Conservation (phyloP, 2,888 invertebrate genomes). For the Stenchaetothrips biformis region DNA sequence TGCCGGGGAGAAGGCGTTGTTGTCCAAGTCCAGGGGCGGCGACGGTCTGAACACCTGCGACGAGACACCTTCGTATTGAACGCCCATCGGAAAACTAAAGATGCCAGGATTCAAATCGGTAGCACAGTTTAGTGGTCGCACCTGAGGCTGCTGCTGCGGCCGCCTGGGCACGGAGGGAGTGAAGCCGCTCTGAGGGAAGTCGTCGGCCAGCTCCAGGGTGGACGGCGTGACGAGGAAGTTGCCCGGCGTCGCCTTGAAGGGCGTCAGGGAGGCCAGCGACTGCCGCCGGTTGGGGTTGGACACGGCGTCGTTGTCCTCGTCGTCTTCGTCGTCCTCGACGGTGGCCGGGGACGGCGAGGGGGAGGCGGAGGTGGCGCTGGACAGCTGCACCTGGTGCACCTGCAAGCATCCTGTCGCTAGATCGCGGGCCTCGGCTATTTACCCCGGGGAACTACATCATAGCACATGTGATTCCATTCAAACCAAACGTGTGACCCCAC, state of each 20-base stretch:
- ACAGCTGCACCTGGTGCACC: conserved; percentile 8
- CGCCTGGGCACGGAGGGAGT: neutral
- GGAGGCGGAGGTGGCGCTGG: neutral
- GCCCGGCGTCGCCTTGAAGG: neutral
- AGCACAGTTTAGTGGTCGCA: too few relatives aligned
- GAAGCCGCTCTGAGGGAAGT: neutral
- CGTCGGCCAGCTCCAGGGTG: conserved; percentile 7
- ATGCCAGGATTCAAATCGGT: too few relatives aligned
- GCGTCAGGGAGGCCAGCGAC: neutral
- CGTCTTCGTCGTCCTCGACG: conserved; percentile 39
- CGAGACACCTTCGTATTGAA: too few relatives aligned
- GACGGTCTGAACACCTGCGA: conserved; percentile 6
- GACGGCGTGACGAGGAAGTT: conserved; percentile 12
- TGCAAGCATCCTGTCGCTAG: neutral
- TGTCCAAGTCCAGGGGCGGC: neutral
- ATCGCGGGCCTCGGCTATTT: too few relatives aligned
- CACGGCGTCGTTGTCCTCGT: conserved; percentile 45
- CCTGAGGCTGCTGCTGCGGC: neutral
- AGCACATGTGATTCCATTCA: too few relatives aligned
- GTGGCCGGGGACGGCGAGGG: neutral
- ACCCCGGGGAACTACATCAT: too few relatives aligned
- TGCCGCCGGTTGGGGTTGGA: conserved; percentile 5
- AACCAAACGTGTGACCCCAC: too few relatives aligned
- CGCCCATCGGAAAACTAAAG: too few relatives aligned
- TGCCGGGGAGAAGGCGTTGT: conserved; percentile 5